Conservation (phyloP, 1,140 invertebrate species). For the Euura saliciscinereae region DNA sequence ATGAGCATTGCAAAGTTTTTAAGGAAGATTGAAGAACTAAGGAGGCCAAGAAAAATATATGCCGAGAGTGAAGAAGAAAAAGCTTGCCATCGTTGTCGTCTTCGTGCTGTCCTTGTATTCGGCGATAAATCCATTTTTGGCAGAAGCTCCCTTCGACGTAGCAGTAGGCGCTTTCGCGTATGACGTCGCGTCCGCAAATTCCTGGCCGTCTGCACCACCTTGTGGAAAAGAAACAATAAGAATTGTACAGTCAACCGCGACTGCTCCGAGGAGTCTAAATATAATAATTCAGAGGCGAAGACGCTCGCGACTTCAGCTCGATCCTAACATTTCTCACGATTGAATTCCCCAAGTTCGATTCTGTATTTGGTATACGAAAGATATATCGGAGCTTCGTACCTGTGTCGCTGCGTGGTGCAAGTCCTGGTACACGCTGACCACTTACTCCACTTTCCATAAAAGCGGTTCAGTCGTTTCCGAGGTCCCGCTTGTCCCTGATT, state of each 20-base stretch:
- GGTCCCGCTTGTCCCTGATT: constrained; percentile 26
- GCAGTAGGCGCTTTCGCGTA: constrained; percentile 84
- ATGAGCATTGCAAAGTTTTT: not conserved
- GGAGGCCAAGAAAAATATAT: not conserved
- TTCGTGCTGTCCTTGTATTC: constrained; percentile 57
- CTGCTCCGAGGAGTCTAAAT: no score
- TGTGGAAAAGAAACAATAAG: constrained; percentile 8
- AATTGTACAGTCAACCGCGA: constrained; percentile 20
- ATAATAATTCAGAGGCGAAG: no score
- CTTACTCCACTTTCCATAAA: constrained; percentile 67
- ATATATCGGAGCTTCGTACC: constrained; percentile 42
- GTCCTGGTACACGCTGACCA: constrained; percentile 67
- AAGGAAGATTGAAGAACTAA: not conserved
- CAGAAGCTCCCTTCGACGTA: constrained; percentile 81
- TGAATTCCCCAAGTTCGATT: constrained; percentile 55
- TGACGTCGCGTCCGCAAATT: constrained; percentile 75
- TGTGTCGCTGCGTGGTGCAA: constrained; percentile 65
- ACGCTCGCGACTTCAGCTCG: no score
- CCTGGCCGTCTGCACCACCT: constrained; percentile 77
- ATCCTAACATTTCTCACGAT: no score
- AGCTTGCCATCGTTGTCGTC: constrained; percentile 43
- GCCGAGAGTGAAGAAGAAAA: not conserved
- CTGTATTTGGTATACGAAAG: not conserved
- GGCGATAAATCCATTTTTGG: constrained; percentile 73
- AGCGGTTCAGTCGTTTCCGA: constrained; percentile 37